Percentiles rank a stretch among this genome's conserved stretches.
phyloP scores from a whole-genome alignment of 2,113 vertebrate species.

The Furnarius figulus region DNA sequence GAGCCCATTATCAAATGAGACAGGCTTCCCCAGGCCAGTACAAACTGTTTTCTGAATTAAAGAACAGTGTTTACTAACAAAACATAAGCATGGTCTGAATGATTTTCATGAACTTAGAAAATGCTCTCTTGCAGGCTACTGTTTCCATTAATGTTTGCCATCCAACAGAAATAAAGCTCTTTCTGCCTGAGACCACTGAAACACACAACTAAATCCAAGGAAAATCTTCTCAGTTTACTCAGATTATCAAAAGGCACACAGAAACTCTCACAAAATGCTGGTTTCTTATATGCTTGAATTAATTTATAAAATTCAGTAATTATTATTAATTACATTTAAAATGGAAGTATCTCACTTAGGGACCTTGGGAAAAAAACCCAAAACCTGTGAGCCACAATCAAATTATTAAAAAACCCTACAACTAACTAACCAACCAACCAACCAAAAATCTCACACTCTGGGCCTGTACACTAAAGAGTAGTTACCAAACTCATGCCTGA shows the following conservation, averaged over 20 bases:
- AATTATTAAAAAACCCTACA: neutral
- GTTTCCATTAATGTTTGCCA: neutral
- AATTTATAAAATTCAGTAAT: neutral
- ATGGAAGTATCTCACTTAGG: neutral
- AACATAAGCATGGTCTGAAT: constrained; percentile 14
- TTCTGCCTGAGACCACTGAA: neutral
- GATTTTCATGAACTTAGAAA: neutral
- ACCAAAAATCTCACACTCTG: neutral
- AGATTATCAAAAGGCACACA: neutral
- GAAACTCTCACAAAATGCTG: neutral
- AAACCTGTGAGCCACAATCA: neutral
- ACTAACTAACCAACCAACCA: neutral
- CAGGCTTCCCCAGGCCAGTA: constrained; percentile 60
- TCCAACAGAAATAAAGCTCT: neutral
- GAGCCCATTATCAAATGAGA: constrained; percentile 83
- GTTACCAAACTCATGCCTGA: neutral
- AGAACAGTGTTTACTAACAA: constrained; percentile 44
- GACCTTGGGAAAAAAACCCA: neutral
- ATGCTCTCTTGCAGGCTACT: neutral
- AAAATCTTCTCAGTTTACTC: neutral
- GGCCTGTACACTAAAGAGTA: neutral
- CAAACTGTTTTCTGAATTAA: constrained; percentile 73
- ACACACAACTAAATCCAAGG: neutral
- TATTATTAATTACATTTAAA: neutral
- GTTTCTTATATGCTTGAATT: neutral